Base-by-base conservation (phyloP, 2,797 vertebrate genomes). In the Melanotaenia nigrans region DNA sequence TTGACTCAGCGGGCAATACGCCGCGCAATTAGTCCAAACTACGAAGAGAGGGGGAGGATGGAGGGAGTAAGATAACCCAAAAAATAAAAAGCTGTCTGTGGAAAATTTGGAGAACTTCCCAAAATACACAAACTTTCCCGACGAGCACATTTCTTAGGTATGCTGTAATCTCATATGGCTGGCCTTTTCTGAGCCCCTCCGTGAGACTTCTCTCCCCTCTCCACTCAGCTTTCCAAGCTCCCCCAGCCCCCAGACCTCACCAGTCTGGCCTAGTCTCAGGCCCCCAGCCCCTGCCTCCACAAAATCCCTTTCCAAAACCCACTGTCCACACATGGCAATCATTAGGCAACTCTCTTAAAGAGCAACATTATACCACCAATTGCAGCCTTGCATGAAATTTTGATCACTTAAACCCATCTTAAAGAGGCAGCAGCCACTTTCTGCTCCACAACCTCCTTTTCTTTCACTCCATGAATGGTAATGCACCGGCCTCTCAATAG, bases 121-220 rank as follows among this genome's bases (percentile, higher is more conserved):
- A 78, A 84, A 78, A 79, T 75, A 90, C 90, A 88, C 92, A 90
- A 92, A 90, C 85, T 92, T 90, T 92, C 91, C 79, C 57, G 61
- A 92, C 81, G 72, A 80, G 93, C 78, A 75, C 91, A 95, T 95
- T 95, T 94, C 93, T 77, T 13, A 86, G 92, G 85, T 85, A 93
- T 95, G 93, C 65, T 86, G 93, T 95, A 94, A 96, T 95, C 94
- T 93, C 91, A 72, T 90, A 93, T 92, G 92, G 92, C 90, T 94
- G 92, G 92, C 90, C 93, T 93, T 91, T 90, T 85, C 85, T 79
- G 77, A 92, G 92, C 94, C 92, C 91, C 12, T 92, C 88, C 9
- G 85, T 88, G 90, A 91, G 88, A 86, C 88, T 84, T 63, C 82
- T 66, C 82, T 90, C 87, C 87, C 78, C 89, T 90, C 90, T 86